These are phyloP conservation scores for Metacarcinus magister DNA, from an alignment of 2,888 invertebrate genomes.

Conservation along the genomic window DNA sequence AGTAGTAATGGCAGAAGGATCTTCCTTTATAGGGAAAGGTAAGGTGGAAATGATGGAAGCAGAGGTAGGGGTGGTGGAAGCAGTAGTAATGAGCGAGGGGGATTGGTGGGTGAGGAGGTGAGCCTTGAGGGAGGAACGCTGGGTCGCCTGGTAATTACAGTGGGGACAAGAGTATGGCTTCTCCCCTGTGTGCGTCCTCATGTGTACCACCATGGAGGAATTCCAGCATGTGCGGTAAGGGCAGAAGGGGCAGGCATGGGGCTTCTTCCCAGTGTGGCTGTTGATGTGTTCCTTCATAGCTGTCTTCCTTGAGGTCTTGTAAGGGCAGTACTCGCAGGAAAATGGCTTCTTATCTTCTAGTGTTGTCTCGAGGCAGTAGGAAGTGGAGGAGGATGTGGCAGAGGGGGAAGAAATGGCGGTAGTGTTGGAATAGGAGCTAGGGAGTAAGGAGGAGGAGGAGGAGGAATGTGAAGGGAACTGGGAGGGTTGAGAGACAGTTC, in stretches of 20 bases:
- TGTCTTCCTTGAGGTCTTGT: slow-evolving; percentile 66
- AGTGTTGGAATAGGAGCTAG: background rate
- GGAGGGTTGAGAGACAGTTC: background rate
- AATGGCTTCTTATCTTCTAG: slow-evolving; percentile 52
- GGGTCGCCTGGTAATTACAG: slow-evolving; percentile 77
- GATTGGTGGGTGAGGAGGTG: slow-evolving; percentile 65
- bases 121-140: slow-evolving; percentile 65
- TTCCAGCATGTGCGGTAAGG: slow-evolving; percentile 72
- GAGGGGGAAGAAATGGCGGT: background rate
- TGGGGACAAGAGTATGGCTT: slow-evolving; percentile 76
- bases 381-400: background rate
- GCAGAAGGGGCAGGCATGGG: slow-evolving; percentile 66
- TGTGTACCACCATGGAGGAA: slow-evolving; percentile 70
- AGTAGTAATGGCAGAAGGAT: slow-evolving; percentile 11
- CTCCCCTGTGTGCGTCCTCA: slow-evolving; percentile 78
- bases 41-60: background rate
- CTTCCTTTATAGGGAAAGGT: background rate
- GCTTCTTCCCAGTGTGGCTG: slow-evolving; percentile 72
- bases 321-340: slow-evolving; percentile 68
- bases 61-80: background rate
- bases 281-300: slow-evolving; percentile 69
- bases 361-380: slow-evolving; percentile 55
- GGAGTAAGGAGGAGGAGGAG: slow-evolving; percentile 1
- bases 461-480: background rate
- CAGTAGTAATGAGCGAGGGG: no score